Conservation (phyloP, 2,113 vertebrate genomes). For the Ictalurus furcatus region DNA sequence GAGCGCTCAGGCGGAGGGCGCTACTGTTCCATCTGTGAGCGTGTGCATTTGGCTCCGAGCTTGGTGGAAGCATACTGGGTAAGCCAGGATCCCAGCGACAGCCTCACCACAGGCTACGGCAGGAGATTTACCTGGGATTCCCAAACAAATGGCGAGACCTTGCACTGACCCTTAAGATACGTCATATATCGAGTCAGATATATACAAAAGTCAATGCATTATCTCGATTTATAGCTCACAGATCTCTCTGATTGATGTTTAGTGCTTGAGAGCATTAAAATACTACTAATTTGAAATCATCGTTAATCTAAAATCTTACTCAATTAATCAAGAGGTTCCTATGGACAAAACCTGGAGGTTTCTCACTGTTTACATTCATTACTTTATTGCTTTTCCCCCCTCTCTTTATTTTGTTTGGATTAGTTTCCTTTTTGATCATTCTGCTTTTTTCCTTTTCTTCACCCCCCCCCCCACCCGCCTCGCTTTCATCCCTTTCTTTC, state of each 20-base stretch:
- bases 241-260: background rate
- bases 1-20: background rate
- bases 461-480: too few species aligned
- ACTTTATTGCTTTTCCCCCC: background rate
- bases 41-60: background rate
- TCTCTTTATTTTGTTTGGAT: background rate
- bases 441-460: background rate
- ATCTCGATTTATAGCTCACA: background rate
- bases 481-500: background rate
- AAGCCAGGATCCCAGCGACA: background rate
- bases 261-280: background rate
- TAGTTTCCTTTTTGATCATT: background rate
- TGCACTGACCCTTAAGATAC: background rate
- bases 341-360: background rate
- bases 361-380: background rate
- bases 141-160: background rate
- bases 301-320: background rate
- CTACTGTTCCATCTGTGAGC: constrained; percentile 11
- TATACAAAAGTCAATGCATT: background rate
- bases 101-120: constrained; percentile 8
- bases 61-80: background rate
- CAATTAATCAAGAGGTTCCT: background rate
- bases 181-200: background rate
- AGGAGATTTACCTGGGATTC: background rate
- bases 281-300: background rate